Percentiles rank a stretch among this genome's conserved stretches.
Conservation (phyloP, 2,797 vertebrate species). For the Gastrophryne carolinensis region DNA sequence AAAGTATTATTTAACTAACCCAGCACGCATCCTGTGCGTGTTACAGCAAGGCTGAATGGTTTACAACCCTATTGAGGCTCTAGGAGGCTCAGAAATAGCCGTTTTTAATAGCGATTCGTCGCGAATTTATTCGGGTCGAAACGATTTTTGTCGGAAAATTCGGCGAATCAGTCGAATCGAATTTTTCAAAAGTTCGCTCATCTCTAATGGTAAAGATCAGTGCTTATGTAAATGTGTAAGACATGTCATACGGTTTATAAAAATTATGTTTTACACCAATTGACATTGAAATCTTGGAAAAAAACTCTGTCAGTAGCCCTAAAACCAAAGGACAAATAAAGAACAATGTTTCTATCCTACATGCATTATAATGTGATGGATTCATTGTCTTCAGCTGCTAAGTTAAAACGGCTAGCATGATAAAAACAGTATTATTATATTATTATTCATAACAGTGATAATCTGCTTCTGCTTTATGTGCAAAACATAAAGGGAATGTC, state of each 20-base stretch:
- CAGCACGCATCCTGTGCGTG: too few species aligned
- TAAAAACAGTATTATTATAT: conserved; percentile 36
- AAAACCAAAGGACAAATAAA: conserved; percentile 35
- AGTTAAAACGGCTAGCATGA: conserved; percentile 2
- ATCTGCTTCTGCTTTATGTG: not conserved
- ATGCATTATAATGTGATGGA: conserved; percentile 28
- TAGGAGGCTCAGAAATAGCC: too few species aligned
- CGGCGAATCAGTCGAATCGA: too few species aligned
- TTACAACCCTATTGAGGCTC: too few species aligned
- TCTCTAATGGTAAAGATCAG: too few species aligned
- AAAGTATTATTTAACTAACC: too few species aligned
- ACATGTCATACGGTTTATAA: not conserved
- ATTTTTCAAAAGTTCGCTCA: too few species aligned
- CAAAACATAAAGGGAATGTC: conserved; percentile 20
- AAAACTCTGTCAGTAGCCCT: conserved; percentile 2
- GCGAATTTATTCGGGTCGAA: too few species aligned
- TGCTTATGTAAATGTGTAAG: not conserved
- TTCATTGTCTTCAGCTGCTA: conserved; percentile 24
- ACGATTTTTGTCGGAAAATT: too few species aligned
- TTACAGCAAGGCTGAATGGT: too few species aligned
- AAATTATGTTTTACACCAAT: not conserved
- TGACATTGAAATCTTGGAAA: conserved; percentile 25
- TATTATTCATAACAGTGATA: conserved; percentile 26
- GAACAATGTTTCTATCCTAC: conserved; percentile 10
- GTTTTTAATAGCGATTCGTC: too few species aligned